phyloP scores from a whole-genome alignment of 2,888 invertebrate species.

The Panorpa germanica region DNA sequence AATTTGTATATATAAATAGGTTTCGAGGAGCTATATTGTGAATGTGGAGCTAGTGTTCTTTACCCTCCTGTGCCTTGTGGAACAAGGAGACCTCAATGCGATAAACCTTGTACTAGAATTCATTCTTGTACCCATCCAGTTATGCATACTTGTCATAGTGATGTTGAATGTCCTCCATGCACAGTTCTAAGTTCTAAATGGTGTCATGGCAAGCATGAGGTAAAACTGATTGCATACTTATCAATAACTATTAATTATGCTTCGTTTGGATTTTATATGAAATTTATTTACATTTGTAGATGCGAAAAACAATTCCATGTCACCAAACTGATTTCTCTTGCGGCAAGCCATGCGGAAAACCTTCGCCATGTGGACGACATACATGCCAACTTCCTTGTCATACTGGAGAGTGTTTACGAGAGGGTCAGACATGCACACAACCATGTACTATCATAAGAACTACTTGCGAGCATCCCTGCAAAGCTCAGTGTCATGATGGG shows the following conservation, averaged over 20 bases:
- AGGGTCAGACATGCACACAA: conserved; percentile 55
- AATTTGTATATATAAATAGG: conserved; percentile 19
- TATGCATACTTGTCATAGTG: conserved; percentile 67
- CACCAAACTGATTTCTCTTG: conserved; percentile 77
- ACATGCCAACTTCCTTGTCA: conserved; percentile 70
- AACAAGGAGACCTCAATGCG: conserved; percentile 66
- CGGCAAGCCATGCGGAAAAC: conserved; percentile 69
- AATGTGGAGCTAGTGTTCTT: conserved; percentile 71
- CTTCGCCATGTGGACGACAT: conserved; percentile 66
- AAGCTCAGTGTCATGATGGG: conserved; percentile 60
- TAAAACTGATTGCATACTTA: conserved; percentile 15
- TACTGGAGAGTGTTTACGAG: conserved; percentile 44
- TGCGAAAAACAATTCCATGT: conserved; percentile 42
- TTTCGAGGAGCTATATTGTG: conserved; percentile 81
- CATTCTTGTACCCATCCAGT: conserved; percentile 70
- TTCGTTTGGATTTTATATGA: background rate
- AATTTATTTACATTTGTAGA: conserved; percentile 13
- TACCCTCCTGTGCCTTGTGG: conserved; percentile 91
- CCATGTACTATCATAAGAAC: conserved; percentile 49
- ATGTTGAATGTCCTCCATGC: conserved; percentile 60
- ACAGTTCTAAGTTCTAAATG: conserved; percentile 67
- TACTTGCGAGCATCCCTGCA: conserved; percentile 74
- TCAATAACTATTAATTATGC: background rate
- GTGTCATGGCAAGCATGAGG: conserved; percentile 67
- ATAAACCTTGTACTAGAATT: conserved; percentile 49